Conservation (phyloP, 2,113 vertebrate species). For the Tonatia bakeri region DNA sequence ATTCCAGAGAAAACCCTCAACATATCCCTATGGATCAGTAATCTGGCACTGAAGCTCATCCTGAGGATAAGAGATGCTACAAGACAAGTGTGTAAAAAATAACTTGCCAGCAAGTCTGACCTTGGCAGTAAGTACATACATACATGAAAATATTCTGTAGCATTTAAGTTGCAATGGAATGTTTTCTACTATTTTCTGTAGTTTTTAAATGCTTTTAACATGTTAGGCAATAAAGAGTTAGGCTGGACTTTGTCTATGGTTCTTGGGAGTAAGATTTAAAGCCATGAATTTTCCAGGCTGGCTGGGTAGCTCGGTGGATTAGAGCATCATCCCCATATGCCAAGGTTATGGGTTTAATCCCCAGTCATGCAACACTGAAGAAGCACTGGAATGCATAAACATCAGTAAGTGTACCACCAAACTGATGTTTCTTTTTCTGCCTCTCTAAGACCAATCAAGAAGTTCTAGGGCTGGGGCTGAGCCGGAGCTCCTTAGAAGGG, state of each 20-base stretch:
- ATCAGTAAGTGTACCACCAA: too few relatives aligned
- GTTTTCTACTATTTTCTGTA: not conserved
- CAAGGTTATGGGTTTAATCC: too few relatives aligned
- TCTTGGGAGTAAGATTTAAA: not conserved
- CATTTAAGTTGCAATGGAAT: not conserved
- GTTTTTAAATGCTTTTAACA: too few relatives aligned
- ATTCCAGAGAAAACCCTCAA: not conserved
- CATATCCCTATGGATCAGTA: not conserved
- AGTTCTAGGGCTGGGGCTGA: too few relatives aligned
- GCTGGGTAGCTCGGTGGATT: too few relatives aligned
- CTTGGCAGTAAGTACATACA: not conserved
- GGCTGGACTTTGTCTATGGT: not conserved
- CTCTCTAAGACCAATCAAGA: too few relatives aligned
- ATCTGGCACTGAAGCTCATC: not conserved
- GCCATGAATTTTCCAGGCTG: not conserved
- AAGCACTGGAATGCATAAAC: too few relatives aligned
- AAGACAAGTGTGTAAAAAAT: not conserved
- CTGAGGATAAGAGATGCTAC: not conserved
- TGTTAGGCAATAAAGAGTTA: not conserved
- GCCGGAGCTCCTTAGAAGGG: too few relatives aligned
- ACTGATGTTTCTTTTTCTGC: too few relatives aligned
- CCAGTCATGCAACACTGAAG: too few relatives aligned
- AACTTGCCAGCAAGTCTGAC: not conserved
- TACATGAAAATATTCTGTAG: not conserved
- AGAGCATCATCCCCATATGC: too few relatives aligned